phyloP scores from a whole-genome alignment of 2,113 vertebrate species.

The Gallinago media region DNA sequence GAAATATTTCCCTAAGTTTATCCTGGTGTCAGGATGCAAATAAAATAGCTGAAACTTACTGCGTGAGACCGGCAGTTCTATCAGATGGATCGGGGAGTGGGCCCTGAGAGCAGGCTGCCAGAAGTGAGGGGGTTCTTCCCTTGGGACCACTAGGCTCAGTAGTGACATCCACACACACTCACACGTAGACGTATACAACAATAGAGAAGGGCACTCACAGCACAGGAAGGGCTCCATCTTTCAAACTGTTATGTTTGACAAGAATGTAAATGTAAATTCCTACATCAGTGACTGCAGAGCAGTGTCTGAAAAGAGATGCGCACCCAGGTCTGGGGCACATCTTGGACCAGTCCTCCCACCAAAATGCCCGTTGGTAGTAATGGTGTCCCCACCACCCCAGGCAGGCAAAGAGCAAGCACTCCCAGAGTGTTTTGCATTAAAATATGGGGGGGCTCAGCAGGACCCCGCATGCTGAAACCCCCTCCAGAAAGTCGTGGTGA shows the following conservation, averaged over 20 bases:
- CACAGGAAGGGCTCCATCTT: neutral
- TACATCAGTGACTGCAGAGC: neutral
- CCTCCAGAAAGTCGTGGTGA: neutral
- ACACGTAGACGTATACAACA: accelerated
- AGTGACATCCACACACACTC: accelerated
- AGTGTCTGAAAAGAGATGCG: accelerated
- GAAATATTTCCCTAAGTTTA: neutral
- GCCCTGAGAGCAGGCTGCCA: neutral
- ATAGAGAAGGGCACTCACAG: neutral
- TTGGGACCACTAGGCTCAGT: neutral
- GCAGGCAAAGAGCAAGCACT: neutral
- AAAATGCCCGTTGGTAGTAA: accelerated
- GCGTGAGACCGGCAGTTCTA: neutral
- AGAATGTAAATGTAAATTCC: neutral
- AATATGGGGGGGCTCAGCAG: neutral
- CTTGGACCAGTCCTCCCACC: neutral
- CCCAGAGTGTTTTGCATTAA: neutral
- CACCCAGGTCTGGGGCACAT: neutral
- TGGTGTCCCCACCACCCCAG: neutral
- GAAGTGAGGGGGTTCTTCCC: neutral
- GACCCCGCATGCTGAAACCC: neutral
- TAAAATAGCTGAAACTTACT: neutral
- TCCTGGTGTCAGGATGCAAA: neutral
- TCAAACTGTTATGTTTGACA: neutral
- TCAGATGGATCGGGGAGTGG: no score